phyloP scores from a whole-genome alignment of 2,113 vertebrate genomes.

The human region DNA sequence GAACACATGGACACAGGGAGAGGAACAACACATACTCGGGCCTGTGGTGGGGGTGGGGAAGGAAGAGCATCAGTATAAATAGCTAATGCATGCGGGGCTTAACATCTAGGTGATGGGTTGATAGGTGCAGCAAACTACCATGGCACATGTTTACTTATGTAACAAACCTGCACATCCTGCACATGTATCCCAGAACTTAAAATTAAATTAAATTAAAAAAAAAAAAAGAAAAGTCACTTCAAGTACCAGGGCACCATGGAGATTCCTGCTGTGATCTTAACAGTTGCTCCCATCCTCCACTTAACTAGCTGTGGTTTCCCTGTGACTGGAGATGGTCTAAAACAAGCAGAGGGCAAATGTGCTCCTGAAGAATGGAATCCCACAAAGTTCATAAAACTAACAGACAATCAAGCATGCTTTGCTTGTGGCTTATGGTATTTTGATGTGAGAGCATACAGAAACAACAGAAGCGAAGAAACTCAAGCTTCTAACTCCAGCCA shows the following conservation, averaged over 20 bases:
- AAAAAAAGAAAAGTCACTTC: not conserved
- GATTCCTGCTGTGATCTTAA: not conserved
- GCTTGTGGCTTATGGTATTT: not conserved
- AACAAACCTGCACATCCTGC: too few species aligned
- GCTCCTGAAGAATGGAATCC: not conserved
- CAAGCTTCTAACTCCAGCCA: not conserved
- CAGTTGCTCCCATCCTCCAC: not conserved
- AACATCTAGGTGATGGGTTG: too few species aligned
- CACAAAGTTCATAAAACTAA: not conserved
- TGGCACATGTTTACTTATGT: too few species aligned
- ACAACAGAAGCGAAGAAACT: not conserved
- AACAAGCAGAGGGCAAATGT: not conserved
- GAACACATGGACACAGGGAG: too few species aligned
- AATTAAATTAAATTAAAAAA: too few species aligned
- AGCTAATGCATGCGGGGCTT: too few species aligned
- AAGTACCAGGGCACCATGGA: not conserved
- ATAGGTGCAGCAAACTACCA: too few species aligned
- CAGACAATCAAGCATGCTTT: not conserved
- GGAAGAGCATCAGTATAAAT: not conserved
- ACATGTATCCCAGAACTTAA: too few species aligned
- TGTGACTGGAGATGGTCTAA: not conserved
- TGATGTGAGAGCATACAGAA: not conserved
- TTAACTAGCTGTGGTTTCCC: not conserved
- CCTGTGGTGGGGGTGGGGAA: too few species aligned
- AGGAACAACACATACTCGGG: too few species aligned